Evolutionary conservation across 30 jellyfish, hydroid and myxozoan species (phyloP), one percentile per base, ranked within the genome.

Genomic region (Sanderia malayensis): DNA sequence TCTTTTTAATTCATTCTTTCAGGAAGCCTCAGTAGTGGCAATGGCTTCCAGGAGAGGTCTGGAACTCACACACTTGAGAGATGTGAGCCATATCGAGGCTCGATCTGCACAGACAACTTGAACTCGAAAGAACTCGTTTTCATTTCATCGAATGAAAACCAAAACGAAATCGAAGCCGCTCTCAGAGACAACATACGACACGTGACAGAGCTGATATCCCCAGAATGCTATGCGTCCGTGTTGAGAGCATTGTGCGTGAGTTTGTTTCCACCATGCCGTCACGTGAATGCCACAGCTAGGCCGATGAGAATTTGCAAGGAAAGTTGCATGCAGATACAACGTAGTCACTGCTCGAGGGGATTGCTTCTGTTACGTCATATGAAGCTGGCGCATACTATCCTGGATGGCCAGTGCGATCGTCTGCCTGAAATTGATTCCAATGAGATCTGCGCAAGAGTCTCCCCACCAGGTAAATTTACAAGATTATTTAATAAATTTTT

Each of bases 371-470:
- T 55, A 19, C 61, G 76, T 0, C 69, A 79, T 23, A n/a, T 53
- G 75, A 53, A 34, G 52, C 29, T 24, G 6, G 41, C 58, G 34
- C 77, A 58, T 55, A 29, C 80, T 7, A 32, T 30, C 64, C 4
- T 60, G 73, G 53, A 27, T 7, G 71, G 23, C 17, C 46, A 67
- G 10, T 79, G 91, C 30, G 76, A 45, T 13, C 0, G 6, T 34
- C 44, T 79, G 37, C 91, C 91, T 10, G 83, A 79, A 67, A 69
- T 49, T 17, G 91, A 66, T 29, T 66, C 91, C 13, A 67, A 79
- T 30, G 70, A 69, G 58, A 59, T 65, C 13, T 79, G 91, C 22
- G 91, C 91, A 13, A 79, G 83, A 37, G 30, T 79, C 11, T 32
- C 65, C 2, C 46, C 58, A 31, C 83, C 91, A 34, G 91, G 91